Percentiles rank a stretch among this genome's conserved stretches.
Conservation (phyloP, 1,140 invertebrate genomes). For the Plodia interpunctella region DNA sequence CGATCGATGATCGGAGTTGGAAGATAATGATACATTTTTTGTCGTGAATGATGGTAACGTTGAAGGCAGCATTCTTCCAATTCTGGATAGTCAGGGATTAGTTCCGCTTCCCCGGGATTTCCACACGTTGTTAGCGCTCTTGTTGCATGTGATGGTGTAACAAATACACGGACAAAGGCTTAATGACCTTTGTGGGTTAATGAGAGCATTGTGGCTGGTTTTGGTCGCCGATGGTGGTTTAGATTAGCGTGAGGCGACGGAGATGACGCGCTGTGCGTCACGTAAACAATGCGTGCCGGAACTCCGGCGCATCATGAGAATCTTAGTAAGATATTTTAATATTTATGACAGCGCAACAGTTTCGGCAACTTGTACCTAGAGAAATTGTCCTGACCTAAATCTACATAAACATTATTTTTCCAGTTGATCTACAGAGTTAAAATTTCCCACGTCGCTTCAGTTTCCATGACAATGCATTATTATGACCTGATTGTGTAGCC, state of each 20-base stretch:
- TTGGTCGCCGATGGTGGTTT: constrained; percentile 41
- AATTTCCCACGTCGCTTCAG: too few relatives aligned
- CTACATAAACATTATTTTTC: too few relatives aligned
- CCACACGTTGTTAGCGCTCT: constrained; percentile 70
- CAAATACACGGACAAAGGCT: constrained; percentile 47
- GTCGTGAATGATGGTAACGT: constrained; percentile 38
- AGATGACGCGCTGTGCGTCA: constrained; percentile 34
- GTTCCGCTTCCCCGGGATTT: constrained; percentile 70
- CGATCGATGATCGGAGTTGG: constrained; percentile 72
- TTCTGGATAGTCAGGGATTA: constrained; percentile 58
- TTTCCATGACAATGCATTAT: too few relatives aligned
- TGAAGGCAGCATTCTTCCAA: constrained; percentile 48
- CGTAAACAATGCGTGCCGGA: not conserved
- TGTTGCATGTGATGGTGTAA: constrained; percentile 61
- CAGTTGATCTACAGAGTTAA: too few relatives aligned
- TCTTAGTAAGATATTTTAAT: too few relatives aligned
- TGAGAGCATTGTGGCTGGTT: constrained; percentile 65
- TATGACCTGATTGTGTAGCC: too few relatives aligned
- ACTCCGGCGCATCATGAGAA: too few relatives aligned
- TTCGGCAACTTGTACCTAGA: too few relatives aligned
- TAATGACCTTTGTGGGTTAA: constrained; percentile 66
- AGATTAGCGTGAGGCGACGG: constrained; percentile 49
- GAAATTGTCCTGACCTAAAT: too few relatives aligned
- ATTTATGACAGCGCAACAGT: too few relatives aligned
- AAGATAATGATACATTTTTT: constrained; percentile 74